A percentile compares a stretch with the other conserved stretches of the same genome.
Evolutionary conservation across 2,113 vertebrate species (phyloP).

Genomic region (Condylura cristata): DNA sequence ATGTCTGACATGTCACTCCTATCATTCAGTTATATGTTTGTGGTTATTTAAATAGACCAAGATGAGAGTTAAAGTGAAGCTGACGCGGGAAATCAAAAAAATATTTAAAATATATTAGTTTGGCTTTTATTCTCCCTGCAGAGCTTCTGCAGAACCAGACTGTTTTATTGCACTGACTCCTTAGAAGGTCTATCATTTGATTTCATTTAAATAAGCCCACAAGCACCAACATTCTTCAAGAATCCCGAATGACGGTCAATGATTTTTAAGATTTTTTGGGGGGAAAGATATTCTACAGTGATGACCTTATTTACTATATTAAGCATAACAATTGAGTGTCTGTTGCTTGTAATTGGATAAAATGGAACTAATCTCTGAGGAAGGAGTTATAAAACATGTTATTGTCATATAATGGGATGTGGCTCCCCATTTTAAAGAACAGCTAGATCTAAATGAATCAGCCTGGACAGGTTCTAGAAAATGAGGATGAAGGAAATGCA

Average conservation of each 20-base stretch:
- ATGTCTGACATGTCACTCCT: neutral
- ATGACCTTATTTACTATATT: conserved; percentile 29
- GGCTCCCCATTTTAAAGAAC: neutral
- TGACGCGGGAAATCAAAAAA: conserved; percentile 70
- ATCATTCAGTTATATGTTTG: neutral
- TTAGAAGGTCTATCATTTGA: conserved; percentile 52
- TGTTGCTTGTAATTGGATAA: conserved; percentile 16
- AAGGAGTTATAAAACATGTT: conserved; percentile 3
- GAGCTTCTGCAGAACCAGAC: conserved; percentile 40
- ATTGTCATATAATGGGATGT: neutral
- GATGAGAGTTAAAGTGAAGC: conserved; percentile 20
- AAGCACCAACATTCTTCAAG: neutral
- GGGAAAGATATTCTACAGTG: neutral
- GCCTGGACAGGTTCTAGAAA: neutral
- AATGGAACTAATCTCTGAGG: conserved; percentile 41
- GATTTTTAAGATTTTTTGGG: neutral
- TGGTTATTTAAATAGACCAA: conserved; percentile 26
- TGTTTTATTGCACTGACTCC: conserved; percentile 64
- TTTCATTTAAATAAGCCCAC: conserved; percentile 68
- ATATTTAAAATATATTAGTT: conserved; percentile 73
- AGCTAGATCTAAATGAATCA: neutral
- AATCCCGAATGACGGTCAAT: conserved; percentile 52
- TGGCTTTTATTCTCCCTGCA: conserved; percentile 54
- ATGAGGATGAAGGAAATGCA: neutral
- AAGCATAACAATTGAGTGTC: neutral